Evolutionary conservation across 2,888 invertebrate species (phyloP).

Genomic region (Apantesis nais): DNA sequence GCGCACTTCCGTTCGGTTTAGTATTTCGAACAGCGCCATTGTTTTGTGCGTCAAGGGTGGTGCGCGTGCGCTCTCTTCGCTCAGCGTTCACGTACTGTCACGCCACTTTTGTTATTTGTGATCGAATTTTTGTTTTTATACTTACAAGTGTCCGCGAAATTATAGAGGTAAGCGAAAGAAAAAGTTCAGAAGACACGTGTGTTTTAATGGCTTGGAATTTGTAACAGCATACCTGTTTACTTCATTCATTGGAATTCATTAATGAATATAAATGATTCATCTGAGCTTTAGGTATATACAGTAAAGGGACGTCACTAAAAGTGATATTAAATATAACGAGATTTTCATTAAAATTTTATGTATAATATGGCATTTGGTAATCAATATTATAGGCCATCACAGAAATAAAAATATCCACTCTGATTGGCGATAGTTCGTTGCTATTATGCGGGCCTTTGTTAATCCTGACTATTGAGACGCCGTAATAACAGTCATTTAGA

Average conservation of each 20-base stretch:
- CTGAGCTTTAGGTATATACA: conserved; percentile 2
- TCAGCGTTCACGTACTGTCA: conserved; percentile 37
- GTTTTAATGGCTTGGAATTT: conserved; percentile 29
- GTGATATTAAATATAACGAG: conserved; percentile 6
- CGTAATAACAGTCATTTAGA: conserved; percentile 79
- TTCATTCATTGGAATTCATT: conserved; percentile 39
- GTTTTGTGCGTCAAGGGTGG: conserved; percentile 74
- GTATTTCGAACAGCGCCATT: conserved; percentile 70
- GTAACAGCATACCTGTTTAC: conserved; percentile 24
- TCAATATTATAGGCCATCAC: background rate
- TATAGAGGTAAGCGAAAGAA: conserved; percentile 26
- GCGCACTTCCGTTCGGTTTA: conserved; percentile 83
- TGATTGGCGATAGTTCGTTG: conserved; percentile 33
- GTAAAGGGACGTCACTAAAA: background rate
- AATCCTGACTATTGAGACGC: conserved; percentile 66
- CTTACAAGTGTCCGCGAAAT: conserved; percentile 35
- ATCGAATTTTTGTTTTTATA: conserved; percentile 43
- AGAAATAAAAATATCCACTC: conserved; percentile 41
- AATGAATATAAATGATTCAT: conserved; percentile 25
- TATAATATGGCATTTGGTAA: background rate
- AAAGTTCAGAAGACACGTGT: conserved; percentile 39
- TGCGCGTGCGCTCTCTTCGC: conserved; percentile 48
- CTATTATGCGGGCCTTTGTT: conserved; percentile 58
- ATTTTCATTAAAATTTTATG: conserved; percentile 12
- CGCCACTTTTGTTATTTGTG: conserved; percentile 43